Evolutionary conservation across 2,113 vertebrate species (phyloP), one percentile per base, ranked within the genome.

Genomic region (Neomonachus schauinslandi): DNA sequence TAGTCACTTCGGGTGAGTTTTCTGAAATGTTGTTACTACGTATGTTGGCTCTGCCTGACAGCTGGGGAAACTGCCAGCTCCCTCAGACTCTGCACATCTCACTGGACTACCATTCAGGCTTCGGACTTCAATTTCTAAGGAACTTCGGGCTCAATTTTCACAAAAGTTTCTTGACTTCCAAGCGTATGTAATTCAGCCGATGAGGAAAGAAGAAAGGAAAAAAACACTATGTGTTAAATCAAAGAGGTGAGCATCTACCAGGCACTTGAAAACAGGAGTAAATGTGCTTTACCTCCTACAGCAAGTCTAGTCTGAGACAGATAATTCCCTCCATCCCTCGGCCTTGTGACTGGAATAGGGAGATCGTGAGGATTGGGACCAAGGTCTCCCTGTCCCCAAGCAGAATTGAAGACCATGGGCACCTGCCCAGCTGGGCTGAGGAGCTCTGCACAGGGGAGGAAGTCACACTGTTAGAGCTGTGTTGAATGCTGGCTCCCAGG

Each of bases 21-120:
- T 16, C 18, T 55, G 63, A 71, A 36, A 11, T 21, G 0, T 11
- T 21, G 28, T 9, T 24, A 16, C 49, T 1, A 1, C 1, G 1
- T 39, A 36, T 5, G n/a, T 12, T 26, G 72, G 12, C 22, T 31
- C 72, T 67, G 13, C 28, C 31, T 33, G 61, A 59, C 7, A 7
- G 18, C 24, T 31, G 42, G 33, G 9, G 55, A 22, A 26, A 28
- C 24, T 31, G 3, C 42, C 42, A 65, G 7, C 18, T 51, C 76
- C 13, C 46, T 31, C 46, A 31, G 14, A 46, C 1, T 14, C 51
- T 55, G 28, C 31, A 53, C 16, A 53, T 53, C 71, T 76, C 53
- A 3, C 36, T 21, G 26, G 71, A 42, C 36, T 89, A 6, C 31
- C 2, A 6, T 15, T 5, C 51, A 18, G 12, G 55, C 88, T 57